Evolutionary conservation across 2,797 vertebrate species (phyloP), one percentile per base, ranked within the genome.

Genomic region (Anisognathus igniventris): DNA sequence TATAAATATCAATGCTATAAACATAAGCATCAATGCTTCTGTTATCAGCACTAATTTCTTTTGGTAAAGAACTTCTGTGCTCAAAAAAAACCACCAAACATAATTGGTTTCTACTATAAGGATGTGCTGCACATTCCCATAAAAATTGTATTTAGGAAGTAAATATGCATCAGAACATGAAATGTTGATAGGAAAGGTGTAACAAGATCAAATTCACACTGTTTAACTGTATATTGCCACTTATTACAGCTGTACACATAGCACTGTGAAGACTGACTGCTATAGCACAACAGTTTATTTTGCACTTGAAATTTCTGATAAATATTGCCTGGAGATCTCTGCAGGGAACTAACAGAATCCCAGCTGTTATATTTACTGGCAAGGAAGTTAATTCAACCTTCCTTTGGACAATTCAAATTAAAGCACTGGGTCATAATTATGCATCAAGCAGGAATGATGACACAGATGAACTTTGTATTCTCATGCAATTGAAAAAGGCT

Each of bases 301-400:
- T 96, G 90, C 90, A 96, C 96, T 90, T 97, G 93, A 96, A 97
- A 97, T 97, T 97, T 96, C 92, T 93, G 88, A 92, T 96, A 96
- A 97, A 96, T 96, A 89, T 86, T 97, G 81, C 95, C 91, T 96
- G 90, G 64, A 92, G 95, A 95, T 92, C 92, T 97, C 95, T 93
- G 78, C 67, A 64, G 96, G 95, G 95, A 97, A 85, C 94, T 96
- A 97, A 95, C 67, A 89, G 94, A 94, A 96, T 86, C 92, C 89
- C 93, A 97, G 95, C 95, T 97, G 96, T 90, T 97, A 67, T 95
- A 97, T 96, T 98, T 96, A 90, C 90, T 82, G 89, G 65, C 88
- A 72, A 79, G 65, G 88, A 97, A 91, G 86, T 95, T 96, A 96
- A 95, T 86, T 91, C 92, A 75, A 68, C 89, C 67, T 93, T 94